Evolutionary conservation across 2,797 vertebrate species (phyloP), one percentile per base, ranked within the genome.

Genomic region (Muscicapa striata): DNA sequence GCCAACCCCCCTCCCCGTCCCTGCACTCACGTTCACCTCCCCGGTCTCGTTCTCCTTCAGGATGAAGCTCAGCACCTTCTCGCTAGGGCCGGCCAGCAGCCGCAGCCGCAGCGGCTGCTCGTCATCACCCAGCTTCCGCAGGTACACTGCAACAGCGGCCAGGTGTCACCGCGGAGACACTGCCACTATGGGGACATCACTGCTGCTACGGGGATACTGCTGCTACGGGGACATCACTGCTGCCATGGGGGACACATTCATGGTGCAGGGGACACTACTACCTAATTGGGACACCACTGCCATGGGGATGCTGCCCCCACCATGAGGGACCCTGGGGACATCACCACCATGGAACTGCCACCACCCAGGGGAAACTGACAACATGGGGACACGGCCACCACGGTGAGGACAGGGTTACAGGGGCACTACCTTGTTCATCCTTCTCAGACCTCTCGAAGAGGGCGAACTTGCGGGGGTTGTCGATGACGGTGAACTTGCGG

Each of bases 41-140:
- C 99, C 99, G 0, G 98, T 99, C 87, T 99, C 99, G 11, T 99
- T 99, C 95, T 99, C 99, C 95, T 99, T 99, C 85, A 99, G 97
- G 91, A 99, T 97, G 41, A 99, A 98, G 96, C 98, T 98, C 89
- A 99, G 96, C 78, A 96, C 96, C 68, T 99, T 98, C 95, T 99
- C 99, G 58, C 97, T 99, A 67, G 99, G 99, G 10, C 99, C 99
- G 1, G 98, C 98, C 87, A 99, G 98, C 88, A 99, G 96, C 43
- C 99, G 98, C 34, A 99, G 96, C 73, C 96, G 97, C 69, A 99
- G 97, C 3, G 99, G 99, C 34, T 98, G 95, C 87, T 99, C 99
- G 2, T 99, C 98, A 11, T 99, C 98, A 0, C 97, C 95, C 91
- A 99, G 95, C 94, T 99, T 99, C 87, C 98, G 97, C 87, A 99